Percentiles rank a stretch among this genome's conserved stretches.
Evolutionary conservation across 2,113 vertebrate species (phyloP).

Genomic region (Regulus satrapa): DNA sequence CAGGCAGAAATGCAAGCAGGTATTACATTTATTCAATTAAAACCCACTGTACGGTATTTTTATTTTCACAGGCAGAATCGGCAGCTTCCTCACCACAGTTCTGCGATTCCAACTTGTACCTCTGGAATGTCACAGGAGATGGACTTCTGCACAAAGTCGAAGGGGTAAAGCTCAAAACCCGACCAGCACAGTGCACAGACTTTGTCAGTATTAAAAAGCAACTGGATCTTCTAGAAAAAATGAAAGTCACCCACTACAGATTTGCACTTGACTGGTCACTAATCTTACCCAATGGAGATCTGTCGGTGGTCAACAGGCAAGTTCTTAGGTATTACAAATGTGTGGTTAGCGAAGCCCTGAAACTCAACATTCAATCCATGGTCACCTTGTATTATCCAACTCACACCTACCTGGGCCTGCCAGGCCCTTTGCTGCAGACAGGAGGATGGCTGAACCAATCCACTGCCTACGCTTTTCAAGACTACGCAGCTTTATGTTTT

Average conservation of each 20-base stretch:
- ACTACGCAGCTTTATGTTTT: constrained; percentile 86
- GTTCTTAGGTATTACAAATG: constrained; percentile 89
- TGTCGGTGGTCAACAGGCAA: constrained; percentile 75
- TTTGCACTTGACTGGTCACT: constrained; percentile 93
- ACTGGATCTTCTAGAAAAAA: constrained; percentile 77
- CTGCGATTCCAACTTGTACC: constrained; percentile 84
- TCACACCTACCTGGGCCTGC: constrained; percentile 78
- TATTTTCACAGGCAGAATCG: constrained; percentile 78
- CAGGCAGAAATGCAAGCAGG: not conserved
- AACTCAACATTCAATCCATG: constrained; percentile 73
- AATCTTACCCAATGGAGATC: constrained; percentile 83
- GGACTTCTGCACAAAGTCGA: constrained; percentile 76
- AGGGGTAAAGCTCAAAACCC: constrained; percentile 81
- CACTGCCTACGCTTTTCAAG: constrained; percentile 79
- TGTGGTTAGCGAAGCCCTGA: constrained; percentile 80
- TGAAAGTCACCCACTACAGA: constrained; percentile 85
- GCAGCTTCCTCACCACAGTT: constrained; percentile 89
- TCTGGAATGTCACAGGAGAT: constrained; percentile 90
- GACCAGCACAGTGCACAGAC: constrained; percentile 86
- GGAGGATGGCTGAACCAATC: constrained; percentile 87
- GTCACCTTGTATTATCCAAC: constrained; percentile 90
- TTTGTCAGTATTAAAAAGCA: constrained; percentile 85
- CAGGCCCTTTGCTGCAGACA: constrained; percentile 66
- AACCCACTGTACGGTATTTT: not conserved
- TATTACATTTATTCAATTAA: not conserved